phyloP scores from a whole-genome alignment of 2,888 invertebrate species.

The Eledone cirrhosa region DNA sequence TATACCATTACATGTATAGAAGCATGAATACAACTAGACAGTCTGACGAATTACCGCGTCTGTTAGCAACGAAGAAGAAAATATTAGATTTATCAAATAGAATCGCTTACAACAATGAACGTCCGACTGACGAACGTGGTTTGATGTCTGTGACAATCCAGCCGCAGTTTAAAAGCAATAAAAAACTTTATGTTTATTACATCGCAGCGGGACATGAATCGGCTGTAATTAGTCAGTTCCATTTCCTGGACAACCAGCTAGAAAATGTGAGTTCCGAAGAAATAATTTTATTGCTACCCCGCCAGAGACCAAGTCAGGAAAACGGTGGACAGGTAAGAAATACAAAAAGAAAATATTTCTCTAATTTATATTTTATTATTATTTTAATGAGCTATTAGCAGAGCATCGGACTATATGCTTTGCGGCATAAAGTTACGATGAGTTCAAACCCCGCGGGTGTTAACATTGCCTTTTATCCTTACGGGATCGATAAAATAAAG shows the following conservation, averaged over 20 bases:
- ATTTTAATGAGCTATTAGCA: too few relatives aligned
- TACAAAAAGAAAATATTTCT: too few relatives aligned
- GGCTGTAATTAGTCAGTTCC: conserved; percentile 28
- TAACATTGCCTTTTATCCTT: too few relatives aligned
- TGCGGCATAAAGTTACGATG: too few relatives aligned
- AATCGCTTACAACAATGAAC: background rate
- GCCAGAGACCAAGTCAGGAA: conserved; percentile 40
- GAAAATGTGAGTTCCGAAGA: conserved; percentile 36
- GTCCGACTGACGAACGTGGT: conserved; percentile 48
- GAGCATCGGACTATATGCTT: too few relatives aligned
- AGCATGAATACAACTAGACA: too few relatives aligned
- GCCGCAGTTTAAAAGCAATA: conserved; percentile 48
- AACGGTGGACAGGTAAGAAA: conserved; percentile 45
- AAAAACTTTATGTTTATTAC: conserved; percentile 53
- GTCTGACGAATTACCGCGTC: background rate
- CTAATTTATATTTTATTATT: too few relatives aligned
- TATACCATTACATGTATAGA: background rate
- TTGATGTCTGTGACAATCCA: conserved; percentile 56
- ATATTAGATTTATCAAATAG: background rate
- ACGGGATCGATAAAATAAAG: too few relatives aligned
- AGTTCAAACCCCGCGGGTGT: too few relatives aligned
- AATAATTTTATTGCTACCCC: conserved; percentile 37
- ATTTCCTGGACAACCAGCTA: conserved; percentile 28
- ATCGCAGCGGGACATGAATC: conserved; percentile 28
- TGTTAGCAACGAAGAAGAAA: background rate